Percentiles rank a stretch among this genome's conserved stretches.
Conservation (phyloP, 37 sponge, comb jelly and placozoan genomes). For the Cliona cf. orientalis region DNA sequence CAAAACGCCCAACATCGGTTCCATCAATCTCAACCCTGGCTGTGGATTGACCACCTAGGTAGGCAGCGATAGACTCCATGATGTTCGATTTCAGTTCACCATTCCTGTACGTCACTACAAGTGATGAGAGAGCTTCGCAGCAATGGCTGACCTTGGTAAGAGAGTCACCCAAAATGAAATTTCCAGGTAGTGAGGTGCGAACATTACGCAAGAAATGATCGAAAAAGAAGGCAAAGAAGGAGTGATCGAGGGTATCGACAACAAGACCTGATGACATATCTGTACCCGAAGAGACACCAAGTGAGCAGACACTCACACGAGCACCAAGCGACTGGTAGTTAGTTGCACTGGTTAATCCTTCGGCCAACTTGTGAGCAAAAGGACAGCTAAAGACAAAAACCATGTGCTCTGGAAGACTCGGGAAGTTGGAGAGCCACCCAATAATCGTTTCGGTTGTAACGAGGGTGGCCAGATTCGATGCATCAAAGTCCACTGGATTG, state of each 20-base stretch:
- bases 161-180: conserved; percentile 11
- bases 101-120: conserved; percentile 1
- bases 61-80: background rate
- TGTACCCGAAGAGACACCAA: too few relatives aligned
- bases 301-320: background rate
- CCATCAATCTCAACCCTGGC: background rate
- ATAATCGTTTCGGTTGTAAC: conserved; percentile 28
- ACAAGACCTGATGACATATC: too few relatives aligned
- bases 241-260: conserved; percentile 24
- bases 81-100: background rate
- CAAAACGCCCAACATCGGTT: background rate
- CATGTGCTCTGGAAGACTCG: conserved; percentile 32
- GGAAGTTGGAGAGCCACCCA: conserved; percentile 5
- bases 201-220: background rate
- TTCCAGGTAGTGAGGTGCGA: background rate
- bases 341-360: background rate
- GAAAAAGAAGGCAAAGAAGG: conserved; percentile 54
- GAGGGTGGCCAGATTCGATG: conserved; percentile 17
- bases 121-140: conserved; percentile 41
- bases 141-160: background rate
- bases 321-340: background rate
- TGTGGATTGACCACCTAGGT: background rate
- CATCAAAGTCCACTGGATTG: conserved; percentile 16
- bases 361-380: conserved; percentile 37
- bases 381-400: conserved; percentile 50